Conservation (phyloP, 2,797 vertebrate species). For the Lophotriccus pileatus region DNA sequence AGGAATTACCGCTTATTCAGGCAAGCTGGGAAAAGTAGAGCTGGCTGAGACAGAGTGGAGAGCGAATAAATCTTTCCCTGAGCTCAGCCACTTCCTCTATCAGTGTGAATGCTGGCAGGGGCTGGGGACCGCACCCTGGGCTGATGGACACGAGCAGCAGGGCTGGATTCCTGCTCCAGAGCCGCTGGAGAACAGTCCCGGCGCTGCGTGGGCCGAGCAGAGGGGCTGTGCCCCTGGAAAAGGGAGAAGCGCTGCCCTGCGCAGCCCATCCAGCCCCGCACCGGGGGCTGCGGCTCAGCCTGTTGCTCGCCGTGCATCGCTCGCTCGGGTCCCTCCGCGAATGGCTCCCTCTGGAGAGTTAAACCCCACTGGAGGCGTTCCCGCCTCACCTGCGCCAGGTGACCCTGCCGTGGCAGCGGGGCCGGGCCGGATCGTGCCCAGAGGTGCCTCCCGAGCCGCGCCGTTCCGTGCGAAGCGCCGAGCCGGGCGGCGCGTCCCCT, state of each 20-base stretch:
- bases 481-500: background rate
- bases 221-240: background rate
- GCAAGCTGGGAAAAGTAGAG: background rate
- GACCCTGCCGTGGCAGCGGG: background rate
- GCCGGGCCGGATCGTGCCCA: rapidly evolving
- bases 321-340: rapidly evolving
- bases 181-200: background rate
- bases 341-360: rapidly evolving
- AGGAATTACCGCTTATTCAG: background rate
- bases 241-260: background rate
- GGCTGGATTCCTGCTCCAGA: background rate
- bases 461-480: rapidly evolving
- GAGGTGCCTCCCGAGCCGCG: rapidly evolving
- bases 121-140: slow-evolving; percentile 16
- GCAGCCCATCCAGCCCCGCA: background rate
- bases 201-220: background rate
- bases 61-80: background rate
- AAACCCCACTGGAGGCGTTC: background rate
- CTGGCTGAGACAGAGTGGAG: background rate
- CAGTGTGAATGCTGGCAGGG: slow-evolving; percentile 1
- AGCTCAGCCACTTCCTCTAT: slow-evolving; percentile 32
- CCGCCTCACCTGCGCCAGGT: background rate
- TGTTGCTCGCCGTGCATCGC: rapidly evolving
- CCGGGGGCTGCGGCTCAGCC: background rate
- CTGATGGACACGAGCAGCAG: background rate